Conservation (phyloP, 2,113 vertebrate genomes). For the Spizaetus ornatus region DNA sequence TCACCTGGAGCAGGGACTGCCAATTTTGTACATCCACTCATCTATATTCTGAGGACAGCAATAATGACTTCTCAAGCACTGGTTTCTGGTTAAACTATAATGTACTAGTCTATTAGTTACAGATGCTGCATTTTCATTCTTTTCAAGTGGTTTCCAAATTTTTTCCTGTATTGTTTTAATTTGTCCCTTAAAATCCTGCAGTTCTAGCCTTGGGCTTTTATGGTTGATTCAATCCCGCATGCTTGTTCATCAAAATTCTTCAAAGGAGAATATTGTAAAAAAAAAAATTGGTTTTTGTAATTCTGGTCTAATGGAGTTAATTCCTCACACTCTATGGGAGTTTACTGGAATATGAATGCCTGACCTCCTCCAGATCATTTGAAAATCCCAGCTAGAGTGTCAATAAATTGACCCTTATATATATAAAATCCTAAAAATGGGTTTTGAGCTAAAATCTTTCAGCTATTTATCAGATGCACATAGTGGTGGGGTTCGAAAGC, state of each 20-base stretch:
- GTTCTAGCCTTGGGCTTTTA: background rate
- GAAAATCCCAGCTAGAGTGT: background rate
- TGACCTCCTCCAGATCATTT: background rate
- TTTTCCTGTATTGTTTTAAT: background rate
- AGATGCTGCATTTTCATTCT: background rate
- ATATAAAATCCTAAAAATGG: background rate
- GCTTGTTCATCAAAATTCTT: background rate
- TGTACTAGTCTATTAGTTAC: background rate
- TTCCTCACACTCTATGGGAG: background rate
- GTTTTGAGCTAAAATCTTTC: background rate
- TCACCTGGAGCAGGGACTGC: background rate
- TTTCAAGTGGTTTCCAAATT: background rate
- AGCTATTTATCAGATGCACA: background rate
- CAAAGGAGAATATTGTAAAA: background rate
- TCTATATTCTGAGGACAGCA: background rate
- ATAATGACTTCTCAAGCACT: background rate
- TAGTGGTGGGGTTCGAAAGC: background rate
- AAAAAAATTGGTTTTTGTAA: background rate
- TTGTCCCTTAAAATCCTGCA: background rate
- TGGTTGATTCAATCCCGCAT: background rate
- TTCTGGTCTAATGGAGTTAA: background rate
- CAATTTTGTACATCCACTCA: background rate
- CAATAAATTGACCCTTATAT: background rate
- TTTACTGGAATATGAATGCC: background rate
- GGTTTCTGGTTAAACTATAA: background rate